phyloP scores from a whole-genome alignment of 2,113 vertebrate genomes.

The Prochilodus magdalenae region DNA sequence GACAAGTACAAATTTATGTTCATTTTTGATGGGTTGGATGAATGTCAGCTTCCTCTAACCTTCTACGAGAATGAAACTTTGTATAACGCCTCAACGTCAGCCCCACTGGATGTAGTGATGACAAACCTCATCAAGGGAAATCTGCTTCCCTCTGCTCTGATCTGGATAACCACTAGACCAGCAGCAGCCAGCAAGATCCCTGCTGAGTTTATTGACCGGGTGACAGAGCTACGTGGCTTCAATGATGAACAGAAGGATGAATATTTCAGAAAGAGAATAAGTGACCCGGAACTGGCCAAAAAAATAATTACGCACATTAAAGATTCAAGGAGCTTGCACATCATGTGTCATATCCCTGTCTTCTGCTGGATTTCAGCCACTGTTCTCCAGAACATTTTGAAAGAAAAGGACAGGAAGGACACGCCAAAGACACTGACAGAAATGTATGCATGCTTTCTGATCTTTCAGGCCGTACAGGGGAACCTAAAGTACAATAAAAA shows the following conservation, averaged over 20 bases:
- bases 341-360: constrained; percentile 38
- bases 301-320: constrained; percentile 20
- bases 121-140: constrained; percentile 37
- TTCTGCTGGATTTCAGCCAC: constrained; percentile 34
- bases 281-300: not conserved
- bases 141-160: constrained; percentile 31
- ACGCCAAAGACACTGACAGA: constrained; percentile 37
- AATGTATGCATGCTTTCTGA: constrained; percentile 34
- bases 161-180: no score
- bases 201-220: constrained; percentile 15
- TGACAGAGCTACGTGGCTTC: constrained; percentile 39
- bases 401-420: not conserved
- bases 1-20: not conserved
- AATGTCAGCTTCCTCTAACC: not conserved
- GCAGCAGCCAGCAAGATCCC: constrained; percentile 45
- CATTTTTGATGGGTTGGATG: not conserved
- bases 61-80: not conserved
- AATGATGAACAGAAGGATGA: constrained; percentile 7
- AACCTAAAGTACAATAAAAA: constrained; percentile 19
- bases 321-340: constrained; percentile 23
- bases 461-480: constrained; percentile 37
- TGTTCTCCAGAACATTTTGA: constrained; percentile 13
- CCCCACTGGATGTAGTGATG: constrained; percentile 25
- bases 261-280: constrained; percentile 17
- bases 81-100: not conserved